Base-by-base conservation (phyloP, 2,797 vertebrate genomes). In the Tinamus major region DNA sequence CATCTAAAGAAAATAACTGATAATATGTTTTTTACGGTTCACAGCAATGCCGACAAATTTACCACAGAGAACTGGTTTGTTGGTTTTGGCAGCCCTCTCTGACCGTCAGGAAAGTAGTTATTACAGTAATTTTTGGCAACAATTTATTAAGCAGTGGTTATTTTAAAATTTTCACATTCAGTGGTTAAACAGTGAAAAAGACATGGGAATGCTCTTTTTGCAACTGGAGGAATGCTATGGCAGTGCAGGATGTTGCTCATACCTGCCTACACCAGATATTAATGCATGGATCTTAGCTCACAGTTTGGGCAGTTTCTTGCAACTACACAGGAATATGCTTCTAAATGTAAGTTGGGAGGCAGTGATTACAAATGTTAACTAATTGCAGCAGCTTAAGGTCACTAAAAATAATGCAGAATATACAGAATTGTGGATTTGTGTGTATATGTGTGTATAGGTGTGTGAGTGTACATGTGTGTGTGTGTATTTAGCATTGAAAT, bases 211-310 rank as follows among this genome's bases (percentile, higher is more conserved):
- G 33, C 31, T 33, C 27, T 80, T 93, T 26, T 44, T 53, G 75
- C 27, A 59, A 44, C 21, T 46, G 24, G 31, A 61, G 37, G 64
- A 68, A 71, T 1, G 4, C 4, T 46, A 23, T 31, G 48, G 68
- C 79, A 87, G 44, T 77, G 89, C 44, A 64, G 2, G 5, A 37
- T 17, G 9, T 18, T 61, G 20, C 78, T 63, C 24, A 31, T 29
- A 61, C n/a, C 14, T 71, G 37, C 64, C 72, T 53, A 10, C 3
- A 1, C 0, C 0, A 2, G 9, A 13, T 39, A n/a, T 11, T 37
- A 44, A 11, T 17, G 27, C 21, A 18, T 13, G 26, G 6, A 8
- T 48, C 67, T 79, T 26, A 44, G 46, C 21, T 16, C 31, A 29
- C 35, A 87, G 49, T 2, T 90, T 35, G 6, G 24, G 17, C 23